Conservation (phyloP, 1,140 invertebrate genomes). For the Aphidius gifuensis region DNA sequence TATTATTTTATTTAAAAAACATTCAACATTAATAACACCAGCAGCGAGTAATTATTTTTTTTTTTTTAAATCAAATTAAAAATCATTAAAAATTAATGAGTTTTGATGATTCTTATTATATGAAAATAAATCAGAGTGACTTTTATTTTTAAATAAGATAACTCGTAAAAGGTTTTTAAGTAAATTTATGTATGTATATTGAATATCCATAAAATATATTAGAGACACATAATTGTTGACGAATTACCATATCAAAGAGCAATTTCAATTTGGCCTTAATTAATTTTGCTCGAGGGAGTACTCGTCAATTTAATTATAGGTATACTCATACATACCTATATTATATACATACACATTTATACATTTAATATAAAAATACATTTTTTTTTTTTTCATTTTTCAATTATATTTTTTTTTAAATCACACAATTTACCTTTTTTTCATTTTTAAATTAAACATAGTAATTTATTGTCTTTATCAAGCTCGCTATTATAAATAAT, state of each 20-base stretch:
- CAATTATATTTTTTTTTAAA: neutral
- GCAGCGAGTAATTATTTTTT: neutral
- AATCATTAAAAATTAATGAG: too few species aligned
- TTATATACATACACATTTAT: too few species aligned
- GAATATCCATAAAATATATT: constrained; percentile 19
- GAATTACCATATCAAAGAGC: constrained; percentile 57
- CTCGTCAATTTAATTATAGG: constrained; percentile 41
- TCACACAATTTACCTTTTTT: too few species aligned
- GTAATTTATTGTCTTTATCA: too few species aligned
- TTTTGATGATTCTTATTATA: neutral
- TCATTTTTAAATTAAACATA: too few species aligned
- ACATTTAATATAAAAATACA: too few species aligned
- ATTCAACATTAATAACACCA: constrained; percentile 4
- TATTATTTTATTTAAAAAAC: neutral
- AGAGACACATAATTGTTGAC: constrained; percentile 47
- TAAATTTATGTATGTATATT: constrained; percentile 1
- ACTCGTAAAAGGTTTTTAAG: constrained; percentile 4
- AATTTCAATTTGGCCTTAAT: constrained; percentile 55
- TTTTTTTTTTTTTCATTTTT: constrained; percentile 8
- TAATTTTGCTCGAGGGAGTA: constrained; percentile 45
- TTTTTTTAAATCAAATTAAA: neutral
- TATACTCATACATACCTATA: neutral
- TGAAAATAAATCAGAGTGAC: neutral
- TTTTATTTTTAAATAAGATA: constrained; percentile 9
- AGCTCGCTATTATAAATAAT: too few species aligned